Base-by-base conservation (phyloP, 2,888 invertebrate genomes). In the Ennomos erosarius region DNA sequence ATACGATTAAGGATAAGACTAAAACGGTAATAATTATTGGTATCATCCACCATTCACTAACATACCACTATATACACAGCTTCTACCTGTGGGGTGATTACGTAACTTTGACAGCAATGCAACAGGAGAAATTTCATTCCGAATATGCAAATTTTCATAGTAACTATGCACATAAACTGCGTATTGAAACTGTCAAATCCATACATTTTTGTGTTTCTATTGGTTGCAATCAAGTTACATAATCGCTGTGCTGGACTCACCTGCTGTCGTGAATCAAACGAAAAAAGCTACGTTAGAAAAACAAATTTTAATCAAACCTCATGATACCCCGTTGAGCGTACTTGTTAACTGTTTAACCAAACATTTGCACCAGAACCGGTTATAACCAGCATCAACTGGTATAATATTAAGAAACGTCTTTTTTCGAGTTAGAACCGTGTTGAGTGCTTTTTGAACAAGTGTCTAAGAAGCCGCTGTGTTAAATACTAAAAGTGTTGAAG, bases 261-360 rank as follows among this genome's bases (percentile, higher is more conserved):
- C 35, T 50, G 13, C 16, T 50, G 58, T 45, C 50, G 51, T 62
- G 59, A 53, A 68, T 59, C 56, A 59, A 65, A 57, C 65, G 65
- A 61, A 62, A 63, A 56, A 52, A 39, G 54, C 56, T 66, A 62
- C 52, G 65, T 73, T 69, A 70, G 69, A 67, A 49, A 68, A 69
- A 68, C 62, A 46, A 67, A 64, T 65, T 74, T 71, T 81, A 76
- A 84, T 80, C 75, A 73, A 74, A 56, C 63, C 65, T 62, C 76
- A 81, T 83, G 76, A 82, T 79, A 76, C 76, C 69, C 63, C 79
- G 84, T 81, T 79, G 78, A 68, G 77, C 79, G 74, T 70, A 65
- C 62, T 67, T 67, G 84, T 78, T 90, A 89, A 90, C 81, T 75
- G 73, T 73, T 82, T 84, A 78, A 67, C 73, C 82, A 90, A 88